Evolutionary conservation across 2,797 vertebrate species (phyloP).

Genomic region (Distichodus sexfasciatus): DNA sequence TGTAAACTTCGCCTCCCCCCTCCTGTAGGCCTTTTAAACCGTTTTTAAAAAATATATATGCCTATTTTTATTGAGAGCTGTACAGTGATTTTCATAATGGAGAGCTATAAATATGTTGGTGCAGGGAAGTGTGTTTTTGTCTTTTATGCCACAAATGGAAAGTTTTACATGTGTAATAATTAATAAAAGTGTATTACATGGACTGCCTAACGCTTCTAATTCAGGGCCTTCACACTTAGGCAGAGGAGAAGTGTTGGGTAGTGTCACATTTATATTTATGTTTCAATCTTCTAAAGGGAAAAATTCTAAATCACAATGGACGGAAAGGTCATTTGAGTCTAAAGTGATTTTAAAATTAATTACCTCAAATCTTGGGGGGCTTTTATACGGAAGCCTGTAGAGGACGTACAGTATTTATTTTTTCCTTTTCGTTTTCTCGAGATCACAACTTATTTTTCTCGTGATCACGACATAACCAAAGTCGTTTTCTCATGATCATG

Average conservation of each 20-base stretch:
- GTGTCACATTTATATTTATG: background rate
- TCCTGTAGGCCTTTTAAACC: no score
- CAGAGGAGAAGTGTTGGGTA: conserved; percentile 5
- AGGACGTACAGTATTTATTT: no score
- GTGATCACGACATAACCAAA: no score
- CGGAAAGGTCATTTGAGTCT: no score
- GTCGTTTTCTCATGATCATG: no score
- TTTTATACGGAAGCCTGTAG: no score
- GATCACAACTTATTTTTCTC: no score
- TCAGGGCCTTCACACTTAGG: background rate
- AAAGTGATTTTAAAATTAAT: no score
- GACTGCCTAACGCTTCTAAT: background rate
- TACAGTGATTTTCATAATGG: conserved; percentile 53
- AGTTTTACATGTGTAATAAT: conserved; percentile 67
- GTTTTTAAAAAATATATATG: conserved; percentile 46
- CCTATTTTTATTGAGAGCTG: conserved; percentile 41
- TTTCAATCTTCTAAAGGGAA: no score
- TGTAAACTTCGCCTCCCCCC: conserved; percentile 13
- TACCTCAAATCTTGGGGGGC: no score
- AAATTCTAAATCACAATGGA: no score
- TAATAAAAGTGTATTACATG: conserved; percentile 65
- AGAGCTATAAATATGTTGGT: conserved; percentile 48
- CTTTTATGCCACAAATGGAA: conserved; percentile 56
- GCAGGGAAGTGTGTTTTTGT: conserved; percentile 29
- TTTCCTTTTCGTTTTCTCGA: no score